A percentile compares a stretch with the other conserved stretches of the same genome.
Evolutionary conservation across 2,888 invertebrate genomes (phyloP).

Genomic region (Drosophila villosipedis): DNA sequence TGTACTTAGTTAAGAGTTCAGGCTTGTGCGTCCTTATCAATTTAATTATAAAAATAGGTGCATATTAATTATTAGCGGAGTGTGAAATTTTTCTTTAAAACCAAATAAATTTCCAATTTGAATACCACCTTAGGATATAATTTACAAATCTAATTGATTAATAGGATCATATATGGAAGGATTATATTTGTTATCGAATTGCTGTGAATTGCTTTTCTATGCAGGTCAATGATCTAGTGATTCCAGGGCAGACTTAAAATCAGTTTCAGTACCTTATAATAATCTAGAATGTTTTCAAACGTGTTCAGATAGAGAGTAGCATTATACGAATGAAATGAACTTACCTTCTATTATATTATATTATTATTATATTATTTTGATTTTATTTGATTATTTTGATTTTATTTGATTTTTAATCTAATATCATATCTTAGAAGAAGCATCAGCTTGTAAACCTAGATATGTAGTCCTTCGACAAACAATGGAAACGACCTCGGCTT

Average conservation of each 20-base stretch:
- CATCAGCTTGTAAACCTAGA: neutral
- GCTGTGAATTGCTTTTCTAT: neutral
- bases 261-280: neutral
- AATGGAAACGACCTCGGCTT: conserved; percentile 3
- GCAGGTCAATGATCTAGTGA: neutral
- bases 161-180: neutral
- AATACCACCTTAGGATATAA: neutral
- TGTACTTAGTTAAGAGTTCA: neutral
- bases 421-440: neutral
- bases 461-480: neutral
- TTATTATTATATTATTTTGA: neutral
- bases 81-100: too few relatives aligned
- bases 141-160: neutral
- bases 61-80: neutral
- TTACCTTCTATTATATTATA: neutral
- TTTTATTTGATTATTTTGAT: neutral
- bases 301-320: too few relatives aligned
- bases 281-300: neutral
- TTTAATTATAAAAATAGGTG: neutral
- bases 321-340: neutral
- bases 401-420: neutral
- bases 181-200: neutral
- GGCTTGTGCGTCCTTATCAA: too few relatives aligned
- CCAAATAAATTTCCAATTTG: neutral
- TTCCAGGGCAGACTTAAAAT: neutral